Evolutionary conservation across 2,888 invertebrate genomes (phyloP).

Genomic region (Melanostoma mellinum): DNA sequence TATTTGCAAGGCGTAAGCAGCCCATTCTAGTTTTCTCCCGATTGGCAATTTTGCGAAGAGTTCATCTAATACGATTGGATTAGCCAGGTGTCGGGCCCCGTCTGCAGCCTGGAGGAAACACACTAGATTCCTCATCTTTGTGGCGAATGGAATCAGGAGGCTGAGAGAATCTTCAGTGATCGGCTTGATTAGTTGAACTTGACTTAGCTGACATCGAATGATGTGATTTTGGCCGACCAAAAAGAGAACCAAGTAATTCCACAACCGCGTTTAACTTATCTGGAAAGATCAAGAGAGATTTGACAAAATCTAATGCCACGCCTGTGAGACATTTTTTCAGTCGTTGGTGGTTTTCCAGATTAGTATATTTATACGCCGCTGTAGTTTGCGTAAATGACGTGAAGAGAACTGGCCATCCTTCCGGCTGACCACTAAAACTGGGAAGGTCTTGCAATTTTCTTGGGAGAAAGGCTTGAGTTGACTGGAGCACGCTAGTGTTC

Average conservation of each 20-base stretch:
- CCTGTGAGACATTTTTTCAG: slow-evolving; percentile 19
- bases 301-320: slow-evolving; percentile 7
- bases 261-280: too few relatives aligned
- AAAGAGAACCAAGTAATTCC: too few relatives aligned
- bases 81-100: slow-evolving; percentile 29
- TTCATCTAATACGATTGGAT: slow-evolving; percentile 27
- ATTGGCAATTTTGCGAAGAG: slow-evolving; percentile 45
- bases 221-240: too few relatives aligned
- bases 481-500: too few relatives aligned
- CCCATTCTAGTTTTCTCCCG: slow-evolving; percentile 41
- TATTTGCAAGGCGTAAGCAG: slow-evolving; percentile 5
- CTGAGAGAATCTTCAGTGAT: too few relatives aligned
- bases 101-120: slow-evolving; percentile 27
- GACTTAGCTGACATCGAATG: too few relatives aligned
- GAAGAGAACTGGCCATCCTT: too few relatives aligned
- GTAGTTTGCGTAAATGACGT: slow-evolving; percentile 1
- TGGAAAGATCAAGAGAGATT: not conserved
- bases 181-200: too few relatives aligned
- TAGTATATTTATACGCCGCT: slow-evolving; percentile 20
- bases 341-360: slow-evolving; percentile 19
- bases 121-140: slow-evolving; percentile 37
- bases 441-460: too few relatives aligned
- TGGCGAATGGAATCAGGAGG: slow-evolving; percentile 15
- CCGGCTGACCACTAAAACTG: too few relatives aligned
- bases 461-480: too few relatives aligned